Percentiles rank a stretch among this genome's conserved stretches.
Evolutionary conservation across 92 coral and sea anemone species (phyloP).

Genomic region (Parazoanthus darwini): DNA sequence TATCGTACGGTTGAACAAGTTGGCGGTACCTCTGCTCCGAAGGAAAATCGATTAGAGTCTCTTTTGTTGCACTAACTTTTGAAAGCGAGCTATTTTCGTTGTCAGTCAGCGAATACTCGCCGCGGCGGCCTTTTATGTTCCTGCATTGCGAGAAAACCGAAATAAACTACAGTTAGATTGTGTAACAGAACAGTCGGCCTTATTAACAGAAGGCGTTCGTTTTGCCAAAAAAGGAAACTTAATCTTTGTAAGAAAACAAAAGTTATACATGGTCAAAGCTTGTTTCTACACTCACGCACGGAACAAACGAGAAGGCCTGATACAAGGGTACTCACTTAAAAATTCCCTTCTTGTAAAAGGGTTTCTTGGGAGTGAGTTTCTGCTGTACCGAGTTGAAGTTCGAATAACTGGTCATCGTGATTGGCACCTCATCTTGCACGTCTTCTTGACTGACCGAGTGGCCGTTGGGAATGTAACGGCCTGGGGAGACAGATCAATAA

Average conservation of each 20-base stretch:
- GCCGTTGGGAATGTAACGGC: conserved; percentile 71
- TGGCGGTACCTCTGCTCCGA: conserved; percentile 40
- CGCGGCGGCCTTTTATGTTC: conserved; percentile 71
- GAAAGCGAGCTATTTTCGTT: conserved; percentile 46
- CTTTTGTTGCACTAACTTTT: conserved; percentile 24
- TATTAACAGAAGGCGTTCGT: no score
- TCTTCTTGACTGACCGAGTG: conserved; percentile 73
- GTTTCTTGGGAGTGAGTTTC: conserved; percentile 84
- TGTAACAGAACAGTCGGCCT: no score
- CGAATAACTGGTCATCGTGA: conserved; percentile 96
- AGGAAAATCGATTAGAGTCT: conserved; percentile 37
- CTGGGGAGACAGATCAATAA: conserved; percentile 22
- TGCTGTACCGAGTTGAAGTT: conserved; percentile 91
- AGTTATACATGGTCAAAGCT: no score
- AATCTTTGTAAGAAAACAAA: no score
- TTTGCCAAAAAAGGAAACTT: no score
- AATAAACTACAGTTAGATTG: background rate
- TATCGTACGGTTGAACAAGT: conserved; percentile 23
- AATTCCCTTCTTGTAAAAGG: conserved; percentile 76
- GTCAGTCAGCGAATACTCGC: conserved; percentile 75
- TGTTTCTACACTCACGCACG: no score
- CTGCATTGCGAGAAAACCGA: conserved; percentile 42
- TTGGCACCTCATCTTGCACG: conserved; percentile 75
- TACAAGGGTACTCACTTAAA: conserved; percentile 66
- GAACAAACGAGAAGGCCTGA: no score